Evolutionary conservation across 37 sponge, comb jelly and placozoan genomes (phyloP).

Genomic region (Eunapius fragilis): DNA sequence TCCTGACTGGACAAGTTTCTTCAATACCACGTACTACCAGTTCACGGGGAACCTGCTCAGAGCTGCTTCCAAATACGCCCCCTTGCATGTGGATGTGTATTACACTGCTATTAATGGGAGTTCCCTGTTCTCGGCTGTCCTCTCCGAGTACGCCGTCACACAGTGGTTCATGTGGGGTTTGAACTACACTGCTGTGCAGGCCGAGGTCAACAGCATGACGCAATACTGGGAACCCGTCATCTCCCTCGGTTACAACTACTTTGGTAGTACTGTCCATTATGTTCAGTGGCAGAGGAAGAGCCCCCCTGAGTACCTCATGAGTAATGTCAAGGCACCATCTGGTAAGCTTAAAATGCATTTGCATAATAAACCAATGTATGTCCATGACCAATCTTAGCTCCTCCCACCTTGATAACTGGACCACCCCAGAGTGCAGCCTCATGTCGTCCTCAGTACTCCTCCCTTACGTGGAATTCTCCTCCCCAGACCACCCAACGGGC

Average conservation of each 20-base stretch:
- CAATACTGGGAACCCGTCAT: conserved; percentile 34
- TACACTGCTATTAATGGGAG: no score
- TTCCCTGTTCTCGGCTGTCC: conserved; percentile 26
- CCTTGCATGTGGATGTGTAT: conserved; percentile 17
- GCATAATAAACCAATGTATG: not conserved
- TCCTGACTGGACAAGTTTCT: not conserved
- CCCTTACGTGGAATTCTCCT: not conserved
- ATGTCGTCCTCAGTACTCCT: not conserved
- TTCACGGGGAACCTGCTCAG: conserved; percentile 15
- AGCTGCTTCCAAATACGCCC: conserved; percentile 1
- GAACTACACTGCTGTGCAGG: conserved; percentile 1
- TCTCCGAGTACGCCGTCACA: not conserved
- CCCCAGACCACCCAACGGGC: not conserved
- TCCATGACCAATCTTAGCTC: not conserved
- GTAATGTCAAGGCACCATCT: not conserved
- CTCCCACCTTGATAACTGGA: not conserved
- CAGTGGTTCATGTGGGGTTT: conserved; percentile 50
- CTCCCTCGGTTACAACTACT: conserved; percentile 25
- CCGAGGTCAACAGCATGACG: not conserved
- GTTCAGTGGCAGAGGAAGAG: not conserved
- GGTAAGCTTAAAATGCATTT: not conserved
- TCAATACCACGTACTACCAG: conserved; percentile 23
- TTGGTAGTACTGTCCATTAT: not conserved
- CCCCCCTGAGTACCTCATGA: not conserved
- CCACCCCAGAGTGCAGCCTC: not conserved